Base-by-base conservation (phyloP, 1,140 invertebrate species). In the Pachypeltis micranthus region DNA sequence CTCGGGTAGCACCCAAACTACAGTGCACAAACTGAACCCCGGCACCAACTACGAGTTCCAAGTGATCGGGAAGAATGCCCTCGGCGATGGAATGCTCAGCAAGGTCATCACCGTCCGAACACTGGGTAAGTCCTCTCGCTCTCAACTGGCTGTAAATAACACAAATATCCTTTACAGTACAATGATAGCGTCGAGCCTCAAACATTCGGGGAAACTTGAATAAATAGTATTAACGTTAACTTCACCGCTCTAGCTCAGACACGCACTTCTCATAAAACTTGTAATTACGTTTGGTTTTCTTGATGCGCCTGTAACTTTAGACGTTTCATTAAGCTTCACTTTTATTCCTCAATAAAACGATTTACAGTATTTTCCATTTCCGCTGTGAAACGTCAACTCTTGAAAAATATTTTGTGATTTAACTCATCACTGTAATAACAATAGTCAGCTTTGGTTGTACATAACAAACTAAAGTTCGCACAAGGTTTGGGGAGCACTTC, bases 11-110 rank as follows among this genome's bases (percentile, higher is more conserved):
- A 96, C 90, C 1, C 80, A 85, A 74, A 88, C 95, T 60, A 93
- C 91, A 63, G 90, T 98, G 71, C 93, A 93, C 73, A 85, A 87
- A 57, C 78, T 98, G 57, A 84, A 85, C 66, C 91, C 92, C 2
- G 89, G 90, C 59, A 94, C 91, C 3, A 85, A 86, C 25, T 97
- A 98, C 76, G 93, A 98, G 75, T 97, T 98, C 77, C 91, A 95
- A 79, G 92, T 98, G 51, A 84, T 96, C 66, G 92, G 94, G 29
- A 90, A 93, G 71, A 98, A 97, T 74, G 84, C 86, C 2, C 81
- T 95, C 28, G 94, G 94, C 51, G 91, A 96, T 72, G 93, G 94
- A 61, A 90, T 95, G 85, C 88, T 91, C 80, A 96, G 93, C 76
- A 89, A 93, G 75, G 83, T 91, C 39, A 88, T 96, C 69, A 88